phyloP scores from a whole-genome alignment of 1,140 invertebrate genomes.

The Drosophila repleta region DNA sequence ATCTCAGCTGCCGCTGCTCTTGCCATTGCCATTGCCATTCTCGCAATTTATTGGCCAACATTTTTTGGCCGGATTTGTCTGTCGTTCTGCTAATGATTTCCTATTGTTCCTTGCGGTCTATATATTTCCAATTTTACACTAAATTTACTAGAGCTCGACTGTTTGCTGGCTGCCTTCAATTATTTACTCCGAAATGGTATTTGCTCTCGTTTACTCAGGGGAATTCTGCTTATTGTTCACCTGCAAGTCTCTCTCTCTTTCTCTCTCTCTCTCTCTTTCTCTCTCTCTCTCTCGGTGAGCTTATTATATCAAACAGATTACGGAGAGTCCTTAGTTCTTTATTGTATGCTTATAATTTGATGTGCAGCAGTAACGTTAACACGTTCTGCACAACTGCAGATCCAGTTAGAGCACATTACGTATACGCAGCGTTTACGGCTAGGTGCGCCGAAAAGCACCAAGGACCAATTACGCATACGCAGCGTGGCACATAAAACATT shows the following conservation, averaged over 20 bases:
- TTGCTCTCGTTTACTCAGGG: conserved; percentile 25
- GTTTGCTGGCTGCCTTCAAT: conserved; percentile 52
- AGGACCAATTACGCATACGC: conserved; percentile 64
- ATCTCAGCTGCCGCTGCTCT: conserved; percentile 27
- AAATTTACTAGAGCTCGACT: conserved; percentile 46
- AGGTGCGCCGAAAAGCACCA: conserved; percentile 8
- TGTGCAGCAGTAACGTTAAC: background rate
- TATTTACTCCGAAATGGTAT: conserved; percentile 69
- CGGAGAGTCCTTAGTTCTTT: background rate
- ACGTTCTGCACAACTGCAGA: conserved; percentile 14
- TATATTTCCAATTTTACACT: conserved; percentile 65
- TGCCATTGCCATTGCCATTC: conserved; percentile 28
- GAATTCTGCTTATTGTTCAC: conserved; percentile 22
- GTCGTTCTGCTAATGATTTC: conserved; percentile 61
- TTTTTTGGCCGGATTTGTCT: conserved; percentile 19
- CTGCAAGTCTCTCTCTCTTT: conserved; percentile 4
- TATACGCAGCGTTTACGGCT: conserved; percentile 45
- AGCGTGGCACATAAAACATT: conserved; percentile 33
- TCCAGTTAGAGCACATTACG: conserved; percentile 35
- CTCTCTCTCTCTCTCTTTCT: too few relatives aligned
- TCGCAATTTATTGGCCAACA: conserved; percentile 27
- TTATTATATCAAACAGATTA: conserved; percentile 16
- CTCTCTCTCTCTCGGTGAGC: too few relatives aligned
- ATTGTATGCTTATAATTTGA: background rate
- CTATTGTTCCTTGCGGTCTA: conserved; percentile 49